phyloP scores from a whole-genome alignment of 2,888 invertebrate species.

The Hymenopus coronatus region DNA sequence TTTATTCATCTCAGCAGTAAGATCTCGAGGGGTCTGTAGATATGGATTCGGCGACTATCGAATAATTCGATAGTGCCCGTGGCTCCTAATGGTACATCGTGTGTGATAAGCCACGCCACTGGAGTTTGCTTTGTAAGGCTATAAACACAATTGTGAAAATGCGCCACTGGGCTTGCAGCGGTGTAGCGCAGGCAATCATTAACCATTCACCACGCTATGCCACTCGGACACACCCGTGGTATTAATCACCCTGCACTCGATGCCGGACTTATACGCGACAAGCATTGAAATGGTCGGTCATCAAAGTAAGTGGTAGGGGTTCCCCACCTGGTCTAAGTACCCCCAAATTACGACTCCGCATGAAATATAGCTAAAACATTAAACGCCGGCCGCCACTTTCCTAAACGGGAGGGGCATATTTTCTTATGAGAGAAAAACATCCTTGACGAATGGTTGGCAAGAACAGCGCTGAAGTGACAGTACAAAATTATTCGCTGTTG shows the following conservation, averaged over 20 bases:
- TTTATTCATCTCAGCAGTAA: too few species aligned
- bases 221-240: not conserved
- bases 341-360: not conserved
- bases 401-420: not conserved
- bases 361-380: not conserved
- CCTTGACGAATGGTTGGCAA: too few species aligned
- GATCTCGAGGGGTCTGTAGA: too few species aligned
- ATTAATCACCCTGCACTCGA: not conserved
- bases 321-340: not conserved
- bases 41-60: too few species aligned
- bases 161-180: not conserved
- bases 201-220: constrained; percentile 13
- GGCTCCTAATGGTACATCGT: too few species aligned
- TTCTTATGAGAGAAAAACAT: not conserved
- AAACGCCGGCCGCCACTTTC: not conserved
- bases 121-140: not conserved
- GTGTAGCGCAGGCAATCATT: not conserved
- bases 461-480: too few species aligned
- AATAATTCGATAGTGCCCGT: too few species aligned
- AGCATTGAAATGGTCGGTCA: not conserved
- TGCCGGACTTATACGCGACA: not conserved
- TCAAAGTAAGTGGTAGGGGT: not conserved
- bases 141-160: not conserved
- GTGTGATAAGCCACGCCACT: not conserved
- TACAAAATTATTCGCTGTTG: too few species aligned